These are phyloP conservation scores for Gambelia wislizenii DNA, from an alignment of 2,797 vertebrate genomes.

Conservation along the genomic window DNA sequence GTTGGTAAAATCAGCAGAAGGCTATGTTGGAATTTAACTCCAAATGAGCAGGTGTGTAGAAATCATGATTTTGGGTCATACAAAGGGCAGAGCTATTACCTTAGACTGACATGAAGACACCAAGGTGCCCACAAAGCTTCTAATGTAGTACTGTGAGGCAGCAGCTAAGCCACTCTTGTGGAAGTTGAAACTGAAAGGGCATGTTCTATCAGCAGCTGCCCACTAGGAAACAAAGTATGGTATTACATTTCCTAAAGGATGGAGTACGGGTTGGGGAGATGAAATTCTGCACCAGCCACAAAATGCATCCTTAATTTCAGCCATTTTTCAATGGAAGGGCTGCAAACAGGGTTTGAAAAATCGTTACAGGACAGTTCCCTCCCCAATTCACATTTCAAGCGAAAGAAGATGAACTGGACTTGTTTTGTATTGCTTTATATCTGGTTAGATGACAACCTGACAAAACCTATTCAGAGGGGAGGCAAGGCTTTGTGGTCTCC, in stretches of 20 bases:
- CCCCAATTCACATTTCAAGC: not conserved
- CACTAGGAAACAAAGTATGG: not conserved
- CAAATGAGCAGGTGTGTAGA: not conserved
- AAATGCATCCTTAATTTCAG: no score
- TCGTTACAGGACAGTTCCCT: not conserved
- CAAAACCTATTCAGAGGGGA: not conserved
- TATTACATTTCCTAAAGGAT: not conserved
- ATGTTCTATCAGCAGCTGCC: not conserved
- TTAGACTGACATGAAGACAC: not conserved
- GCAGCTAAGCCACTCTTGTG: not conserved
- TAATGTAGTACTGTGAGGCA: not conserved
- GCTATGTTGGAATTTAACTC: not conserved
- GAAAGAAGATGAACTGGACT: not conserved
- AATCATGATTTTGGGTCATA: not conserved
- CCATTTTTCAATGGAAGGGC: not conserved
- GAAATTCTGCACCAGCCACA: not conserved
- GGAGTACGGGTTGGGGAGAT: not conserved
- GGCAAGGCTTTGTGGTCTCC: no score
- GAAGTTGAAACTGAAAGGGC: not conserved
- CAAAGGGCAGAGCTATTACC: not conserved
- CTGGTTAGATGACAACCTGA: not conserved
- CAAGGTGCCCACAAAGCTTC: not conserved
- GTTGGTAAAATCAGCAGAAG: not conserved
- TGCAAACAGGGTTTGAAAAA: not conserved
- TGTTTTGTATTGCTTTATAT: not conserved